phyloP scores from a whole-genome alignment of 2,797 vertebrate species.

The Alca torda region DNA sequence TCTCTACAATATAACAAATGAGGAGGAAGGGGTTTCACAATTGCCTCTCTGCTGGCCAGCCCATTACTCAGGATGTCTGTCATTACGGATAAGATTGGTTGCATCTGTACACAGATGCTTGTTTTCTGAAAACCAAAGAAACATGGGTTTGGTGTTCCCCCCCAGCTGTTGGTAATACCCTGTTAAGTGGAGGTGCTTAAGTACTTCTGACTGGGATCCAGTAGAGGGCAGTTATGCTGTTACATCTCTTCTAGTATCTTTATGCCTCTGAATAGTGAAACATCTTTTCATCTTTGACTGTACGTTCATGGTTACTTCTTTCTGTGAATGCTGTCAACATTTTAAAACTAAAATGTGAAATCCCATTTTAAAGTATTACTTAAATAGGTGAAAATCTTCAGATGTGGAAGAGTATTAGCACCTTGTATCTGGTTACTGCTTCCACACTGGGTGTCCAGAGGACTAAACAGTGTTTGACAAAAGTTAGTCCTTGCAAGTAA shows the following conservation, averaged over 20 bases:
- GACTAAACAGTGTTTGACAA: not conserved
- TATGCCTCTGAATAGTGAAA: not conserved
- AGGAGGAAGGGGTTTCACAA: not conserved
- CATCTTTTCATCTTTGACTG: not conserved
- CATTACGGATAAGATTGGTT: not conserved
- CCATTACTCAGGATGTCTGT: not conserved
- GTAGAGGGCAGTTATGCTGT: not conserved
- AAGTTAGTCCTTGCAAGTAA: not conserved
- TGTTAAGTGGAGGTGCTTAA: not conserved
- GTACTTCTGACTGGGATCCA: not conserved
- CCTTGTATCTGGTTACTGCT: not conserved
- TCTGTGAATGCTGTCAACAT: not conserved
- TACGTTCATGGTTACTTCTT: not conserved
- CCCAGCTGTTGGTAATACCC: not conserved
- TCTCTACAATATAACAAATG: not conserved
- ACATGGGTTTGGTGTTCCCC: not conserved
- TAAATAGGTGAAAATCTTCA: not conserved
- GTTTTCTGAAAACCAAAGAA: not conserved
- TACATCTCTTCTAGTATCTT: not conserved
- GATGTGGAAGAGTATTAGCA: not conserved
- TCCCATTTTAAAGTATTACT: not conserved
- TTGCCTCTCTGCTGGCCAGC: not conserved
- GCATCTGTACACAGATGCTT: not conserved
- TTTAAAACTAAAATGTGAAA: not conserved
- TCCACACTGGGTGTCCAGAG: not conserved